Base-by-base conservation (phyloP, 2,888 invertebrate species). In the Tetropium fuscum region DNA sequence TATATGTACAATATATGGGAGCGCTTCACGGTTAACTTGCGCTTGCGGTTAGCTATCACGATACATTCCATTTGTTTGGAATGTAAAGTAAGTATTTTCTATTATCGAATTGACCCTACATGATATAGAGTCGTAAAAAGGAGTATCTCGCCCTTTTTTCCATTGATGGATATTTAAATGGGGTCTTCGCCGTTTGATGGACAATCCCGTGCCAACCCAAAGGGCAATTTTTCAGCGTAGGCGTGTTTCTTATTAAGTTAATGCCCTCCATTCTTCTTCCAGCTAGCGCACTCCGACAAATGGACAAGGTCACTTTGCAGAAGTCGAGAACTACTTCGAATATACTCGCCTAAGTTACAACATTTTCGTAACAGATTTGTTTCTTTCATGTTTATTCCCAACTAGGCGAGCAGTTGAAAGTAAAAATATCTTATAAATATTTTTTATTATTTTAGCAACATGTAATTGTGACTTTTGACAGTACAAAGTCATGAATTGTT, bases 71-170 rank as follows among this genome's bases (percentile, higher is more conserved):
- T 41, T 41, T 22, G 38, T 22, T 19, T 22, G 7, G 41, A 19
- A 22, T 41, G 22, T 22, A 41, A 41, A 41, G 19, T 19, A 41
- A 41, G 41, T 41, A 22, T 41, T 41, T 41, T 41, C 41, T 41
- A 22, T 41, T 41, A 41, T 20, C 7, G 41, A 41, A 41, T 41
- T 41, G 41, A 41, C 41, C 41, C 41, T 11, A 20, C 10, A 19
- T 19, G 40, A 40, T 19, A 18, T 11, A 18, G 38, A 40, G 19
- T 16, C 19, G 19, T 34, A 34, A 34, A 32, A 34, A 34, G 34
- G 34, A 34, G 34, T 34, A 11, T 5, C 34, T 34, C 15, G 6
- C 34, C 34, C 34, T 34, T 34, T n/a, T n/a, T 34, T 1, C 34
- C 34, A 13, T 34, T 34, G 34, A 34, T 34, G 34, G 13, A 34